These are phyloP conservation scores for Piscicola geometra DNA, from an alignment of 2,888 invertebrate genomes.

Conservation along the genomic window DNA sequence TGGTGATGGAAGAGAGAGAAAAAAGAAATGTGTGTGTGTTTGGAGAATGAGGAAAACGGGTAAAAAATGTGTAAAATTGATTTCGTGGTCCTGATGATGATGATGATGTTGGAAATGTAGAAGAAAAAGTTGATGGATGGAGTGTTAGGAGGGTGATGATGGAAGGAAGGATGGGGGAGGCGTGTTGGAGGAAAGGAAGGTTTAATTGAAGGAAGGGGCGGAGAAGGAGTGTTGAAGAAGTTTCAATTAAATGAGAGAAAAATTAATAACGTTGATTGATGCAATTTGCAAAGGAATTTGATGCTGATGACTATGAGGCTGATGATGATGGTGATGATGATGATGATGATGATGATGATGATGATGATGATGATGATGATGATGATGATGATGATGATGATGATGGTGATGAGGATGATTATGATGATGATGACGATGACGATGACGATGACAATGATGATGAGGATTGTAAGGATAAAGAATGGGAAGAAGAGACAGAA, in stretches of 20 bases:
- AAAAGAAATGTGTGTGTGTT: too few relatives aligned
- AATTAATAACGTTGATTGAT: not conserved
- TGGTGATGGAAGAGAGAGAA: too few relatives aligned
- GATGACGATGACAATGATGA: constrained; percentile 24
- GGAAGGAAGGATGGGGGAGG: too few relatives aligned
- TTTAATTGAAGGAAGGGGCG: not conserved
- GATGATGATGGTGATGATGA: constrained; percentile 11
- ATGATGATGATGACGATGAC: constrained; percentile 28
- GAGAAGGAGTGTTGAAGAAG: not conserved
- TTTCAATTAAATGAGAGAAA: not conserved
- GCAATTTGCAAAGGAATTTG: not conserved
- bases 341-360: constrained; percentile 22
- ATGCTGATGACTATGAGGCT: not conserved
- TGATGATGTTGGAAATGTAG: not conserved
- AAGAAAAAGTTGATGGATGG: not conserved
- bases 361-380: constrained; percentile 22
- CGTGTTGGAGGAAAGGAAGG: not conserved
- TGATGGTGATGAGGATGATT: constrained; percentile 14
- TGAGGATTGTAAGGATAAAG: constrained; percentile 12
- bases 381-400: constrained; percentile 29
- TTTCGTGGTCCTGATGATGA: too few relatives aligned
- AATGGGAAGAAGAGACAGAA: not conserved
- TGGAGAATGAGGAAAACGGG: too few relatives aligned
- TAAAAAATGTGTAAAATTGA: too few relatives aligned
- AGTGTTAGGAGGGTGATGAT: not conserved